Conservation (phyloP, 2,888 invertebrate species). For the Epinotia demarniana region DNA sequence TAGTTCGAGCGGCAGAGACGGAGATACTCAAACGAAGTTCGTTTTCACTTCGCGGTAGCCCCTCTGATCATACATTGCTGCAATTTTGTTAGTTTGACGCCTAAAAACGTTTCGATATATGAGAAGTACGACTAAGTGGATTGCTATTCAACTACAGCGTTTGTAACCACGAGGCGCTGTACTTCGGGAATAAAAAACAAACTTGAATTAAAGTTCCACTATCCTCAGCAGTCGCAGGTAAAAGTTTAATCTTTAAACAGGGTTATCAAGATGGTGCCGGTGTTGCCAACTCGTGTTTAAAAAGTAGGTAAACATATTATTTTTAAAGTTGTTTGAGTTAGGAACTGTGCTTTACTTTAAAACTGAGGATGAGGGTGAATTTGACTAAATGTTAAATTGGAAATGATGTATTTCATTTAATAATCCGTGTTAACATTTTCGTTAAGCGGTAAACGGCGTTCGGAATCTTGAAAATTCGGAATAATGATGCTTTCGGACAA, state of each 20-base stretch:
- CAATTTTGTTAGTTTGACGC: not conserved
- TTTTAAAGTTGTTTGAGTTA: constrained; percentile 12
- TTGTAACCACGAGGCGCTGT: constrained; percentile 13
- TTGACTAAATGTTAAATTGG: not conserved
- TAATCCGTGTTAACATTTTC: too few relatives aligned
- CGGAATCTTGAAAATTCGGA: too few relatives aligned
- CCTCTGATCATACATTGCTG: too few relatives aligned
- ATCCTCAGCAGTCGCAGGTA: constrained; percentile 18
- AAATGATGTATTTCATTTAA: not conserved
- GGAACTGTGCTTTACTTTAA: not conserved
- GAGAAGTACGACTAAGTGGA: not conserved
- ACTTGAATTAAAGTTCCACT: constrained; percentile 36
- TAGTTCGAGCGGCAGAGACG: too few relatives aligned
- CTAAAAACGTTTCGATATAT: not conserved
- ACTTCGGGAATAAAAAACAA: constrained; percentile 14
- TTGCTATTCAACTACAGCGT: constrained; percentile 10
- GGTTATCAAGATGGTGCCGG: constrained; percentile 39
- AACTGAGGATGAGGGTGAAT: not conserved
- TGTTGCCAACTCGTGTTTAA: constrained; percentile 24
- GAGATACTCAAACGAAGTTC: too few relatives aligned
- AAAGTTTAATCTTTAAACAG: constrained; percentile 41
- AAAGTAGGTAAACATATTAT: constrained; percentile 34
- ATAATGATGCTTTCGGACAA: too few relatives aligned
- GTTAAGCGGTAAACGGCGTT: too few relatives aligned
- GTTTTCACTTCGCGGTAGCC: too few relatives aligned